phyloP scores from a whole-genome alignment of 2,797 vertebrate genomes.

The Hippocampus kuda region DNA sequence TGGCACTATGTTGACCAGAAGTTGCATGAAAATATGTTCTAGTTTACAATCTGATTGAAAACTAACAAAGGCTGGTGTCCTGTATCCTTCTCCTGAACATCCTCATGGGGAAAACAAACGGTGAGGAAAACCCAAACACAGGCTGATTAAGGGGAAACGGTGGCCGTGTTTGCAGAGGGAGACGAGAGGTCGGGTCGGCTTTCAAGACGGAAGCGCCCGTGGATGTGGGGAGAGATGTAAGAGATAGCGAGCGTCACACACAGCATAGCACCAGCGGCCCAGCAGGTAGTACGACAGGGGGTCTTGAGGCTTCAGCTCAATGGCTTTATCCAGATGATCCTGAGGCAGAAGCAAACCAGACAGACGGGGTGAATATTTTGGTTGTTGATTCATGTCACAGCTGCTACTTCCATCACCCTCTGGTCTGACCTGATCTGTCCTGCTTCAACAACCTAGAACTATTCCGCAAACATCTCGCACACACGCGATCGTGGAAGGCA shows the following conservation, averaged over 20 bases:
- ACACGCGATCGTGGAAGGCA: conserved; percentile 40
- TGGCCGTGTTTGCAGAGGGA: conserved; percentile 34
- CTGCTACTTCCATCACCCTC: conserved; percentile 45
- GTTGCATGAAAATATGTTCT: conserved; percentile 31
- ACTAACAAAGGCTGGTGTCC: conserved; percentile 39
- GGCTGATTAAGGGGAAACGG: conserved; percentile 33
- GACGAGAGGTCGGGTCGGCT: conserved; percentile 12
- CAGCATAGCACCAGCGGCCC: conserved; percentile 94
- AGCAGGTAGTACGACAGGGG: conserved; percentile 87
- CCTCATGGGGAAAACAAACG: conserved; percentile 29
- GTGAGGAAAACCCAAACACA: conserved; percentile 33
- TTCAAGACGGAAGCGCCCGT: conserved; percentile 18
- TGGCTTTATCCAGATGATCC: conserved; percentile 95
- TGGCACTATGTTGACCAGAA: conserved; percentile 12
- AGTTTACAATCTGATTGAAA: conserved; percentile 28
- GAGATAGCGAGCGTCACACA: conserved; percentile 62
- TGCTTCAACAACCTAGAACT: conserved; percentile 59
- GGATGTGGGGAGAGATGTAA: conserved; percentile 11
- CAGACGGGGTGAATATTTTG: conserved; percentile 33
- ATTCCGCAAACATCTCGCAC: conserved; percentile 57
- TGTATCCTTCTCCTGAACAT: conserved; percentile 11
- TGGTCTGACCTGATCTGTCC: conserved; percentile 56
- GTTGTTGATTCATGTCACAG: conserved; percentile 44
- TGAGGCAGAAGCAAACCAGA: conserved; percentile 48
- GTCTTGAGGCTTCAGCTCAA: conserved; percentile 86